Evolutionary conservation across 2,797 vertebrate genomes (phyloP).

Genomic region (Octomys mimax): DNA sequence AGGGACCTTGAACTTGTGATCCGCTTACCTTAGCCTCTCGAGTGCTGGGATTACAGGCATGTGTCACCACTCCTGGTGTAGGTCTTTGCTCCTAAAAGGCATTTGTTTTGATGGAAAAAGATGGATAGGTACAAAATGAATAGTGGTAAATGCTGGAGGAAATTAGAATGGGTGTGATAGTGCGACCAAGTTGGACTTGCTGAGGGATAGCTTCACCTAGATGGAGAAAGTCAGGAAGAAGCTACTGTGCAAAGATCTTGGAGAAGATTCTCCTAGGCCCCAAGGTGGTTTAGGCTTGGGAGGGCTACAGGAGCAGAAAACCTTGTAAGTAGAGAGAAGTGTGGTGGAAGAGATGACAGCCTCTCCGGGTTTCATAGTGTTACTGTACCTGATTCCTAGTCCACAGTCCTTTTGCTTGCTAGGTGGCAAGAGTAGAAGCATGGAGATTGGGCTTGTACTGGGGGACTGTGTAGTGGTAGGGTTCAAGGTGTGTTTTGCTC

Average conservation of each 20-base stretch:
- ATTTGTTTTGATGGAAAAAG: background rate
- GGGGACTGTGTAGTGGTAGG: background rate
- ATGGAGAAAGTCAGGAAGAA: background rate
- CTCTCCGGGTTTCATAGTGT: background rate
- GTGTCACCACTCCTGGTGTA: background rate
- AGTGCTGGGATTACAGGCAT: background rate
- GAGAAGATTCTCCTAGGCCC: background rate
- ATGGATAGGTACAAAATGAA: background rate
- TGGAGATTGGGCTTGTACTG: background rate
- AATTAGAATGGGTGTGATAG: background rate
- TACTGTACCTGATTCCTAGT: background rate
- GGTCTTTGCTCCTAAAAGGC: background rate
- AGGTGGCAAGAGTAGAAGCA: background rate
- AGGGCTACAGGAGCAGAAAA: background rate
- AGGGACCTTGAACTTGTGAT: background rate
- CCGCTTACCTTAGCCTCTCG: background rate
- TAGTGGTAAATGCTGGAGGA: background rate
- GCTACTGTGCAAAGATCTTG: background rate
- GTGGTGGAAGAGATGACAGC: background rate
- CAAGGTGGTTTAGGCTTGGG: background rate
- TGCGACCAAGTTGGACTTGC: background rate
- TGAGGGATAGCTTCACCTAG: background rate
- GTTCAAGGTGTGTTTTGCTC: constrained; percentile 12
- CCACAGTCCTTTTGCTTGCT: background rate
- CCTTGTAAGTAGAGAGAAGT: background rate